Conservation (phyloP, 2,113 vertebrate genomes). For the Sylvia atricapilla region DNA sequence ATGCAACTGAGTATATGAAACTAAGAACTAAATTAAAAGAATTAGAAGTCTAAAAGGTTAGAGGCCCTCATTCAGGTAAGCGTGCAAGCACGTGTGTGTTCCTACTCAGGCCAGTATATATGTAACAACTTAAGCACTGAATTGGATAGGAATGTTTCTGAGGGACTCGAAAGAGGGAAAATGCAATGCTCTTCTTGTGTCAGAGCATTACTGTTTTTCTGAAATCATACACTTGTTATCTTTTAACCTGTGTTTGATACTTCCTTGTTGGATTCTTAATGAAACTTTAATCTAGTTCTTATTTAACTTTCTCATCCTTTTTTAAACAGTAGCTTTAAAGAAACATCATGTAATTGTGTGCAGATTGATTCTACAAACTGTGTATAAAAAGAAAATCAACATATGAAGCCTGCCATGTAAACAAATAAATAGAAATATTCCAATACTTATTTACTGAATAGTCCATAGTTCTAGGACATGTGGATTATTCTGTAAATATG, state of each 20-base stretch:
- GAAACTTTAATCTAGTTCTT: conserved; percentile 77
- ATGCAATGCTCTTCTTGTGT: conserved; percentile 32
- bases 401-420: conserved; percentile 41
- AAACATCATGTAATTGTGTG: conserved; percentile 60
- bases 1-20: conserved; percentile 69
- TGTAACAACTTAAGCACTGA: not conserved
- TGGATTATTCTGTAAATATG: conserved; percentile 67
- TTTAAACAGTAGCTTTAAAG: conserved; percentile 68
- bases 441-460: conserved; percentile 69
- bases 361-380: conserved; percentile 51
- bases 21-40: conserved; percentile 73
- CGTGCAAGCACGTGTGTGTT: conserved; percentile 29
- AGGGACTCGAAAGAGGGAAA: conserved; percentile 42
- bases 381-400: conserved; percentile 34
- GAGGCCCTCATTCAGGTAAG: conserved; percentile 49
- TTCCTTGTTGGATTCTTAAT: conserved; percentile 68
- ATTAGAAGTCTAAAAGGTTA: conserved; percentile 54
- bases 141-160: conserved; percentile 31
- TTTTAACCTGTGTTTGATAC: conserved; percentile 68
- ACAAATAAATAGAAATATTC: conserved; percentile 44
- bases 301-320: conserved; percentile 65
- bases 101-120: not conserved
- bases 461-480: conserved; percentile 48
- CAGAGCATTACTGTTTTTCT: conserved; percentile 55
- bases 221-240: conserved; percentile 31